Base-by-base conservation (phyloP, 2,113 vertebrate species). In the Brachypteracias leptosomus region DNA sequence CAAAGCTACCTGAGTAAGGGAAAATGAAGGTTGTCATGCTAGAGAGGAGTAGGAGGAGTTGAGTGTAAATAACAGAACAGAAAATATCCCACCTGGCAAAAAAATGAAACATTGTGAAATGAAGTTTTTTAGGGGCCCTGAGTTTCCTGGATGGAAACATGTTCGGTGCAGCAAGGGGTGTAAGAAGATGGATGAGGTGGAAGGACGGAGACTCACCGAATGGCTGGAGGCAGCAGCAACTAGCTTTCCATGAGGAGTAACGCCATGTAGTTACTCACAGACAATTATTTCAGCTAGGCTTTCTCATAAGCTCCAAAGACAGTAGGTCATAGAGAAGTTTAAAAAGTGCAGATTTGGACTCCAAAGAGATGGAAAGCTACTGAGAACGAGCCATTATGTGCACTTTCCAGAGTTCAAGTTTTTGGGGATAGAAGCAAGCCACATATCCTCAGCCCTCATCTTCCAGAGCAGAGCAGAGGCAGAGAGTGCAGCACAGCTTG, bases 121-220 rank as follows among this genome's bases (percentile, higher is more conserved):
- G 22, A 92, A 78, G 79, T 25, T 84, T 90, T 92, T 90, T 82
- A 88, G 90, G 21, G 86, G 80, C 79, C 90, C 79, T 78, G 72
- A 90, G 31, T 87, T 92, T 95, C 93, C 93, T 94, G 92, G 80
- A 96, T 92, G 86, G 93, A 96, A 97, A 96, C 0, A 13, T 72
- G 92, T 94, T 77, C 42, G 1, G 46, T 87, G 84, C 47, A 95
- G 57, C 73, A 79, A 96, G 33, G 73, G 44, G 55, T 0, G 1
- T 94, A 89, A 62, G 73, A 90, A 95, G 93, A 94, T 70, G 70
- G 70, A 79, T 95, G 93, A 95, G 76, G 91, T 96, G 86, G 95
- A 96, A 96, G 93, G 76, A 82, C 2, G 6, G 68, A 96, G 91
- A 59, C 78, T 91, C 75, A 71, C 49, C 3, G 40, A 93, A 65